These are phyloP conservation scores for Perca flavescens DNA, from an alignment of 2,113 vertebrate species.

Conservation along the genomic window DNA sequence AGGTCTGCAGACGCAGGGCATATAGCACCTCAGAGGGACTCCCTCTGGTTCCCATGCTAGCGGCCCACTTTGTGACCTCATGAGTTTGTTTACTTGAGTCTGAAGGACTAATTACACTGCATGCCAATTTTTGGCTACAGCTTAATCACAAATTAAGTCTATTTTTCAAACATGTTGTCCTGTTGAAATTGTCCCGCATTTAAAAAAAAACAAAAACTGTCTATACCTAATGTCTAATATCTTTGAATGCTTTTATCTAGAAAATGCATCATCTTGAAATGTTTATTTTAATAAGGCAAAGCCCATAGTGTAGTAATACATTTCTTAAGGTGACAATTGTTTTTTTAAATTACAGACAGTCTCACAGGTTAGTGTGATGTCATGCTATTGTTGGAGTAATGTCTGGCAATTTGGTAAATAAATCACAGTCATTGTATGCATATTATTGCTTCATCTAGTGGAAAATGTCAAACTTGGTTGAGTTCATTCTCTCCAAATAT, in stretches of 20 bases:
- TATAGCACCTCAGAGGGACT: conserved; percentile 31
- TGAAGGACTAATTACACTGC: conserved; percentile 30
- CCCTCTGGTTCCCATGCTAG: conserved; percentile 56
- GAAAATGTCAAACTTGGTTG: conserved; percentile 76
- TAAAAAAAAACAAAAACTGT: conserved; percentile 5
- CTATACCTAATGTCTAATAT: background rate
- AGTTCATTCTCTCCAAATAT: conserved; percentile 74
- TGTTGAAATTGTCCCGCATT: background rate
- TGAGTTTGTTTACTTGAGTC: conserved; percentile 53
- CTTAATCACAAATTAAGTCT: background rate
- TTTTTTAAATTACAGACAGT: background rate
- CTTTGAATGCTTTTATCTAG: background rate
- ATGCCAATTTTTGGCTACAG: conserved; percentile 6
- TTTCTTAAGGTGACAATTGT: background rate
- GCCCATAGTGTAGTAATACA: background rate
- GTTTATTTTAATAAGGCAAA: conserved; percentile 16
- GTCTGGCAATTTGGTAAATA: conserved; percentile 64
- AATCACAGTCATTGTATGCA: conserved; percentile 57
- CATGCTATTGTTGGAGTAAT: conserved; percentile 32
- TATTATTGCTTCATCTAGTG: conserved; percentile 67
- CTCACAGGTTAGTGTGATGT: conserved; percentile 29
- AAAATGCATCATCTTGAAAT: background rate
- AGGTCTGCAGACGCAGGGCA: conserved; percentile 49
- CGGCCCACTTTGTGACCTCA: conserved; percentile 29
- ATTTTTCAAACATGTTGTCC: background rate